These are phyloP conservation scores for Ctenoplectra terminalis DNA, from an alignment of 1,140 invertebrate genomes.

Conservation along the genomic window DNA sequence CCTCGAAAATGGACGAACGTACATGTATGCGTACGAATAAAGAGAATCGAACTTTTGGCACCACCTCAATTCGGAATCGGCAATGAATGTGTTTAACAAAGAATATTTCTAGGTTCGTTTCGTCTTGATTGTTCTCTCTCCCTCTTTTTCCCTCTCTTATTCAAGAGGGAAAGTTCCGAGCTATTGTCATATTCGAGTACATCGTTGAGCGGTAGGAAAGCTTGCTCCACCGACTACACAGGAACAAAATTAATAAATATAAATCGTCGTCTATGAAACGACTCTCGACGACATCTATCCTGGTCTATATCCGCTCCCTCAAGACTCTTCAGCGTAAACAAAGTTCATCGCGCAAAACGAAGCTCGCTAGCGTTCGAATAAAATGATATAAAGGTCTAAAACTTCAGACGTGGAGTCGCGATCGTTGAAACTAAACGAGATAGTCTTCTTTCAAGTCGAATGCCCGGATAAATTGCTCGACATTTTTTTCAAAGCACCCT, in stretches of 20 bases:
- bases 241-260: neutral
- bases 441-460: conserved; percentile 18
- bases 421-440: conserved; percentile 30
- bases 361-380: conserved; percentile 13
- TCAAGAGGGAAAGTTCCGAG: too few species aligned
- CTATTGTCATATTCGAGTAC: conserved; percentile 8
- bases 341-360: neutral
- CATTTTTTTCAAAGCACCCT: neutral
- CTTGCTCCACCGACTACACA: too few species aligned
- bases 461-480: conserved; percentile 21
- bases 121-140: neutral
- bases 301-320: conserved; percentile 9
- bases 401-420: conserved; percentile 4
- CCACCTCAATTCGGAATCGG: too few species aligned
- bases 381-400: conserved; percentile 12
- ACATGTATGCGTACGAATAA: neutral
- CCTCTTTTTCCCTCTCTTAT: too few species aligned
- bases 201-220: neutral
- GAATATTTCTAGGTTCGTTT: neutral
- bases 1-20: neutral
- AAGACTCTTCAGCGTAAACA: conserved; percentile 5
- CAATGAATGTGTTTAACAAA: neutral
- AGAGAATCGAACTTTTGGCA: neutral
- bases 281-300: neutral
- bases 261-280: neutral